Evolutionary conservation across 2,113 vertebrate genomes (phyloP), one percentile per base, ranked within the genome.

Genomic region (Quiscalus mexicanus): DNA sequence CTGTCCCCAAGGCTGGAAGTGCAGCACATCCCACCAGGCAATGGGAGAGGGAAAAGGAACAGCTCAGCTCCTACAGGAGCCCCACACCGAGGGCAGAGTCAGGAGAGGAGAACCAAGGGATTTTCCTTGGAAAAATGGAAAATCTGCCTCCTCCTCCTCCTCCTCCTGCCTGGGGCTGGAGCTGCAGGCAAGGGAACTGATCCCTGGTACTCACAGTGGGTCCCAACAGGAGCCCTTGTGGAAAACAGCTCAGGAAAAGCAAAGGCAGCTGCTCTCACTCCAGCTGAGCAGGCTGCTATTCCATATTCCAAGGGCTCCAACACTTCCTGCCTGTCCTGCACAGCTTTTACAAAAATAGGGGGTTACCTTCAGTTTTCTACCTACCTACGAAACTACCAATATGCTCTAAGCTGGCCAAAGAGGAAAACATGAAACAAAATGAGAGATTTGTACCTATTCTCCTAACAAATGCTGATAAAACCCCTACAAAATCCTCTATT

Each of bases 301-400:
- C 86, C 91, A 75, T 16, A 81, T 8, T 27, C 83, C 76, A 67
- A 93, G 45, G 65, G 69, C 79, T 91, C 78, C 76, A 45, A 76
- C 83, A 85, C 74, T 85, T 94, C 59, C 25, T 91, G 88, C 87
- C 95, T 86, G 89, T 89, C 89, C 85, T 97, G 81, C 84, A 97
- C 70, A 96, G 85, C 85, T 96, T 92, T 93, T 97, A 92, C 91
- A 93, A 96, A 98, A 98, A 97, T 79, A 91, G 89, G 91, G 95
- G 4, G 7, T 97, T 96, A 97, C 82, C 76, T 94, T 95, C 84
- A 31, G 52, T 87, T 79, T 86, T 64, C 91, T 85, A 88, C 12
- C 93, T 84, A 94, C 59, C 94, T 81, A 97, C 78, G 89, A 98
- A 97, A 92, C 84, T 95, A 96, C 78, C 95, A 95, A 69, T 56